Evolutionary conservation across 2,113 vertebrate genomes (phyloP), one percentile per base, ranked within the genome.

Genomic region (Muscicapa adusta): DNA sequence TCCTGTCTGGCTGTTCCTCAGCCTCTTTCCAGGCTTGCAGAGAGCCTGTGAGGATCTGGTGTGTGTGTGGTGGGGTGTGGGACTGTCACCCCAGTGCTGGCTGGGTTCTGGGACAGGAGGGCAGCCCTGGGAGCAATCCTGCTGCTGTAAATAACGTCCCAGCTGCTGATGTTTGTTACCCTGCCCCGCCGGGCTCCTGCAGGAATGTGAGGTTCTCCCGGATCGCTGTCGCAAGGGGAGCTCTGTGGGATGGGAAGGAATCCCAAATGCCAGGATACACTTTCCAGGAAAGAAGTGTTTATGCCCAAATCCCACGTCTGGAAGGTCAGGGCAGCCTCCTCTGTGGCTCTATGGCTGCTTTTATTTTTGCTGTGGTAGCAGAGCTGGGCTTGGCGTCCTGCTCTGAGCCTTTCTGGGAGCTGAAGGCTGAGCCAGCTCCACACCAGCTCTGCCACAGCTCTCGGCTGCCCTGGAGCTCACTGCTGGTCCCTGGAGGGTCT

Each of bases 221-320:
- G 53, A 43, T 80, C 53, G 1, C 28, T 62, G 77, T 25, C 66
- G 40, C 7, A 18, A 78, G 54, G 63, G 60, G n/a, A 70, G 61
- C 50, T 79, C 42, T 81, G 62, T 17, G 50, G 34, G 29, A 63
- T 8, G 15, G 71, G 50, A 86, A 90, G 80, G 89, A 88, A 93
- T 67, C 78, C 42, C 62, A 65, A 42, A 72, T 58, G 42, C 47
- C 42, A n/a, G 63, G 51, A 61, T 70, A 51, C 26, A 12, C 92
- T 93, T 96, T 91, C 89, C 89, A 84, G 88, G 92, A 91, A 96
- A 94, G 34, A 77, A 61, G 16, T 60, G 75, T 45, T 81, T 76
- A 29, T 88, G 47, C 65, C 60, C 40, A 58, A 87, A 83, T 85
- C 63, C 23, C 29, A 10, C 40, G 67, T 90, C 90, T 81, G 68